Evolutionary conservation across 2,113 vertebrate genomes (phyloP).

Genomic region (Etheostoma spectabile): DNA sequence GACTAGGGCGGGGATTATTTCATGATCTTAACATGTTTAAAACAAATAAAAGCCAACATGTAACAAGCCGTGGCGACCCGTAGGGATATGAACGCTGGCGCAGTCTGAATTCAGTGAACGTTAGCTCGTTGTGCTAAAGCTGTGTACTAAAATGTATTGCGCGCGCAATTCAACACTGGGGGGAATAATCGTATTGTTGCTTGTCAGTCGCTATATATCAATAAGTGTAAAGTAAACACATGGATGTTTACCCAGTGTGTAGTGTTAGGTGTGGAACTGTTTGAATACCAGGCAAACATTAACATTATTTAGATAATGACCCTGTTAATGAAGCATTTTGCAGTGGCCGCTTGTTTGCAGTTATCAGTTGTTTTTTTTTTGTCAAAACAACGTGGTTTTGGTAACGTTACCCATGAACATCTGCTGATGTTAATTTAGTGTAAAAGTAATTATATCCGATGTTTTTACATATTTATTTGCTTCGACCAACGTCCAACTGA

Average conservation of each 20-base stretch:
- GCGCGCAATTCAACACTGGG: slow-evolving; percentile 59
- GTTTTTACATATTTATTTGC: fast-evolving
- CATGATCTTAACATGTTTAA: fast-evolving
- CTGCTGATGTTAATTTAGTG: background rate
- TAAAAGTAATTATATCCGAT: background rate
- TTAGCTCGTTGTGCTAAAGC: slow-evolving; percentile 31
- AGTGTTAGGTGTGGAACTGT: fast-evolving
- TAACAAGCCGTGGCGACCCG: fast-evolving
- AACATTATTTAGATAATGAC: too few species aligned
- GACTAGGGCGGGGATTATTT: fast-evolving
- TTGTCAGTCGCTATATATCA: background rate
- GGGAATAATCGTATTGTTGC: background rate
- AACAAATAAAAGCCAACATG: background rate
- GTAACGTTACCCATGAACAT: background rate
- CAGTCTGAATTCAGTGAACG: background rate
- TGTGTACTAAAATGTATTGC: background rate
- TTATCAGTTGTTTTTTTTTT: too few species aligned
- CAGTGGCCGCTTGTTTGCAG: background rate
- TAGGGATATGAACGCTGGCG: fast-evolving
- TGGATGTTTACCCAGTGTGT: background rate
- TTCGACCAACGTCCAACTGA: background rate
- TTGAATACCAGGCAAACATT: background rate
- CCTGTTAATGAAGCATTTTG: background rate
- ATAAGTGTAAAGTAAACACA: background rate
- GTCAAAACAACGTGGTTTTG: background rate